phyloP scores from a whole-genome alignment of 2,888 invertebrate genomes.

The Cephonodes hylas region DNA sequence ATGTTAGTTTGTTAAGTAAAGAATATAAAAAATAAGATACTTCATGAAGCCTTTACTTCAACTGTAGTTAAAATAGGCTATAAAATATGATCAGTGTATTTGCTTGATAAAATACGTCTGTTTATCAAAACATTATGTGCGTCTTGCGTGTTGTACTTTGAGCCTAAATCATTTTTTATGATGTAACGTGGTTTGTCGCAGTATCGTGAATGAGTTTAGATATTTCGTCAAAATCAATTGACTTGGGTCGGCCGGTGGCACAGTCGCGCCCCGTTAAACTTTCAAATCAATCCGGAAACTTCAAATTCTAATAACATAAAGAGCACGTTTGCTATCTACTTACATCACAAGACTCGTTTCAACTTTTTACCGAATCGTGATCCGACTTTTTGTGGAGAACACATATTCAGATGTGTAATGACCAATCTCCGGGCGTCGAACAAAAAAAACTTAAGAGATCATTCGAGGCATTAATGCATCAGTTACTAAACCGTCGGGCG shows the following conservation, averaged over 20 bases:
- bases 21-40: neutral
- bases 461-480: slow-evolving; percentile 78
- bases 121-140: neutral
- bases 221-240: slow-evolving; percentile 44
- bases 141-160: neutral
- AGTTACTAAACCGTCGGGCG: slow-evolving; percentile 79
- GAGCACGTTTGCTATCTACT: slow-evolving; percentile 75
- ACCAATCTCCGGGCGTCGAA: slow-evolving; percentile 76
- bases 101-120: neutral
- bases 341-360: slow-evolving; percentile 66
- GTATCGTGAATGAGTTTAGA: slow-evolving; percentile 25
- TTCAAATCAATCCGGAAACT: slow-evolving; percentile 74
- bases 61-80: neutral
- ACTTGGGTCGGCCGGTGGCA: slow-evolving; percentile 24
- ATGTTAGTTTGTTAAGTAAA: no score
- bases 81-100: neutral
- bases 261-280: slow-evolving; percentile 36
- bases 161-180: neutral
- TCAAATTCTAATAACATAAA: slow-evolving; percentile 73
- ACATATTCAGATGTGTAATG: slow-evolving; percentile 80
- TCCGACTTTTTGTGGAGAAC: slow-evolving; percentile 71
- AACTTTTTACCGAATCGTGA: slow-evolving; percentile 75
- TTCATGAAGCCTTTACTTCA: neutral
- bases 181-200: neutral
- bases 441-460: slow-evolving; percentile 64